phyloP scores from a whole-genome alignment of 2,888 invertebrate species.

The Tortrix viridana region DNA sequence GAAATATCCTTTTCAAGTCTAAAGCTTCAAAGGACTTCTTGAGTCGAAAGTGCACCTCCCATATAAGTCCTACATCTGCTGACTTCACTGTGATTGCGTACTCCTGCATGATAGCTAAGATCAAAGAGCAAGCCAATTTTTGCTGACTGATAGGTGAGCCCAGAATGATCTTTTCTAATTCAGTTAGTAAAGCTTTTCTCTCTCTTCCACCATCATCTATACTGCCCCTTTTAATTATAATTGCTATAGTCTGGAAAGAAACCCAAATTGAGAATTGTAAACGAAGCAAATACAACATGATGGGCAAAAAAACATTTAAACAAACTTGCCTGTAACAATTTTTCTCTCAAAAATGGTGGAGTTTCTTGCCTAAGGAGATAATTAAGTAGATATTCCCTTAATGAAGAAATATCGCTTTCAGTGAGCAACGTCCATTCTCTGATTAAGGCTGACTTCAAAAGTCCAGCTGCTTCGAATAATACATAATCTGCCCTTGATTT shows the following conservation, averaged over 20 bases:
- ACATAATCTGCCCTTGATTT: slow-evolving; percentile 90
- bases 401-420: slow-evolving; percentile 87
- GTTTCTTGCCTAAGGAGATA: slow-evolving; percentile 89
- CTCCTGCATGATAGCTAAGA: slow-evolving; percentile 93
- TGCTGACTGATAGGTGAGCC: slow-evolving; percentile 92
- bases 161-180: slow-evolving; percentile 90
- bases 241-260: slow-evolving; percentile 88
- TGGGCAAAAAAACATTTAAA: not conserved
- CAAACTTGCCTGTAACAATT: slow-evolving; percentile 85
- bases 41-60: slow-evolving; percentile 93
- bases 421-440: slow-evolving; percentile 92
- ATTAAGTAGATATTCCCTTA: slow-evolving; percentile 91
- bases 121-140: slow-evolving; percentile 92
- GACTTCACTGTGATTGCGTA: slow-evolving; percentile 94
- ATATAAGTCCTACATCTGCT: slow-evolving; percentile 93
- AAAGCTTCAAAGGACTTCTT: slow-evolving; percentile 93
- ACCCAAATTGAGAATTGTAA: slow-evolving; percentile 41
- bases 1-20: slow-evolving; percentile 91
- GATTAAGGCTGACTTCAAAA: slow-evolving; percentile 91
- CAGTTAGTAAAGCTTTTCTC: slow-evolving; percentile 87
- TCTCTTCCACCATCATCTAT: slow-evolving; percentile 89
- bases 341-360: slow-evolving; percentile 90
- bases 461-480: slow-evolving; percentile 93
- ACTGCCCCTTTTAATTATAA: slow-evolving; percentile 93
- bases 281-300: not conserved